These are phyloP conservation scores for Watsonalla binaria DNA, from an alignment of 2,888 invertebrate genomes.

Conservation along the genomic window DNA sequence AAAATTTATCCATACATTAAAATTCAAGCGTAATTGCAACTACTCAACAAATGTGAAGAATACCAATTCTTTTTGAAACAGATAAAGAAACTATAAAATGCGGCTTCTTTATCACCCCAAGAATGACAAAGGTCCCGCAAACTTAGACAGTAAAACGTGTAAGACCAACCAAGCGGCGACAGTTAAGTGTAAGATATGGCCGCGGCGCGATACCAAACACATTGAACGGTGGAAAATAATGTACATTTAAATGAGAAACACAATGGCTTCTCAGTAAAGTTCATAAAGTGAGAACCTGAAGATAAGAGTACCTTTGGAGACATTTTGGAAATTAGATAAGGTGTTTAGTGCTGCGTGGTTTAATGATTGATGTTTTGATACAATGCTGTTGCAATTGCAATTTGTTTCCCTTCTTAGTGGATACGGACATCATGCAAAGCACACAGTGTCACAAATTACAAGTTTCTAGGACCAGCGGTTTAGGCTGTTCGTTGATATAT, in stretches of 20 bases:
- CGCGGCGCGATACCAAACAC: constrained; percentile 37
- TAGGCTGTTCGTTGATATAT: too few relatives aligned
- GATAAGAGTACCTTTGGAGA: too few relatives aligned
- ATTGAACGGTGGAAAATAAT: constrained; percentile 20
- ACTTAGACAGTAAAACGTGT: constrained; percentile 56
- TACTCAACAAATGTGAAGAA: too few relatives aligned
- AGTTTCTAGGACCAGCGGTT: too few relatives aligned
- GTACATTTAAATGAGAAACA: constrained; percentile 14
- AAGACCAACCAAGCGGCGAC: constrained; percentile 54
- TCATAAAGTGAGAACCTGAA: neutral
- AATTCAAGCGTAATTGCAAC: constrained; percentile 7
- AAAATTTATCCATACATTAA: too few relatives aligned
- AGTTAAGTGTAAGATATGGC: constrained; percentile 63
- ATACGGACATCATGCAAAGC: too few relatives aligned
- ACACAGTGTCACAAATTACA: too few relatives aligned
- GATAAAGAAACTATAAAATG: constrained; percentile 34
- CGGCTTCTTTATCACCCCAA: constrained; percentile 43
- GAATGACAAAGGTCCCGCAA: constrained; percentile 42
- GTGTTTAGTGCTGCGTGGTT: too few relatives aligned
- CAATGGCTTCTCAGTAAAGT: neutral
- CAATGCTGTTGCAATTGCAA: too few relatives aligned
- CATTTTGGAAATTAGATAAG: too few relatives aligned
- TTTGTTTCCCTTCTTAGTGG: too few relatives aligned
- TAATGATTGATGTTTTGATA: too few relatives aligned
- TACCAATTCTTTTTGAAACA: neutral